phyloP scores from a whole-genome alignment of 2,797 vertebrate genomes.

The Tapirus indicus region DNA sequence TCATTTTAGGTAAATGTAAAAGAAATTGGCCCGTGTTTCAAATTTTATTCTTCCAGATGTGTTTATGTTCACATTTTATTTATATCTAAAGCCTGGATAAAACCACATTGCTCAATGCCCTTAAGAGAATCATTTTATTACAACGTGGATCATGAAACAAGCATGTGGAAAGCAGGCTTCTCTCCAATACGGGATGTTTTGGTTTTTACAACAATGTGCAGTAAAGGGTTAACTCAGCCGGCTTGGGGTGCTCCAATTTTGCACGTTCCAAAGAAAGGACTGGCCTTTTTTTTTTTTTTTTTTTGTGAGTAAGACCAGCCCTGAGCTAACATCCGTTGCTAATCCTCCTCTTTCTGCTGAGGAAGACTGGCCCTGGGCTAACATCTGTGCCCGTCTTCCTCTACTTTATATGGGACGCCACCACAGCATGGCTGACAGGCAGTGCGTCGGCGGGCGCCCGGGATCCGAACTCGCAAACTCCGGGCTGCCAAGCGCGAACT shows the following conservation, averaged over 20 bases:
- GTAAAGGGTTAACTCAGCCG: background rate
- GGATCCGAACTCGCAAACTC: too few relatives aligned
- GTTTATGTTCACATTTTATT: slow-evolving; percentile 30
- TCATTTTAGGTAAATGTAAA: slow-evolving; percentile 21
- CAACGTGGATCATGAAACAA: background rate
- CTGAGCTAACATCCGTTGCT: too few relatives aligned
- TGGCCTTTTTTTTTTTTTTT: too few relatives aligned
- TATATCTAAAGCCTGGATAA: background rate
- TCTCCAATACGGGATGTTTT: background rate
- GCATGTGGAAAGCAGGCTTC: background rate
- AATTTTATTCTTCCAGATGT: slow-evolving; percentile 28
- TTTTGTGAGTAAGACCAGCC: too few relatives aligned
- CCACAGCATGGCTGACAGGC: too few relatives aligned
- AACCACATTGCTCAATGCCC: background rate
- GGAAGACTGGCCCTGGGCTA: too few relatives aligned
- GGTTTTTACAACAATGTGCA: background rate
- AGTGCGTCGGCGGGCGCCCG: too few relatives aligned
- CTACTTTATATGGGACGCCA: too few relatives aligned
- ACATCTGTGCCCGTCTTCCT: too few relatives aligned
- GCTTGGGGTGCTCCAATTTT: rapidly evolving
- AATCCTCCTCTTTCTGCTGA: too few relatives aligned
- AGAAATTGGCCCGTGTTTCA: slow-evolving; percentile 19
- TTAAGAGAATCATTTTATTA: slow-evolving; percentile 12
- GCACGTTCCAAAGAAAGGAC: background rate
- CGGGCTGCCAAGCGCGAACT: too few relatives aligned